Base-by-base conservation (phyloP, 2,888 invertebrate genomes). In the Ennomos fuscantarius region DNA sequence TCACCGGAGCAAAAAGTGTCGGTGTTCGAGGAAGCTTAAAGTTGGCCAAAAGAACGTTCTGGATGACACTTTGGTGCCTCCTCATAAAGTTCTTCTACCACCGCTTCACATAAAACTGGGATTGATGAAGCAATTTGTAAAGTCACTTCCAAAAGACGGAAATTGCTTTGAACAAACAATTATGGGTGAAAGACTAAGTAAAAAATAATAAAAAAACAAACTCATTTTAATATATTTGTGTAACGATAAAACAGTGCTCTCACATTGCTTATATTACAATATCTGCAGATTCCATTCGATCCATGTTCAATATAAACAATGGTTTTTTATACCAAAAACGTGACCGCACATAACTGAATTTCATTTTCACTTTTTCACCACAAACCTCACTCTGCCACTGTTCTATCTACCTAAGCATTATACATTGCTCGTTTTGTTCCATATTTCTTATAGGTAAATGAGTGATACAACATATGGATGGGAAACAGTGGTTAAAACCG, bases 331-430 rank as follows among this genome's bases (percentile, higher is more conserved):
- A 61, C 46, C 60, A 42, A 44, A 47, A 46, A 60, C 69, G 69
- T 65, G 70, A 60, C 63, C 53, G 31, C 48, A 66, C 68, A 62
- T 70, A 70, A 67, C 61, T 51, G 61, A 60, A 63, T 58, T 51
- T 57, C 62, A 62, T 57, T 60, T 65, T 55, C 57, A 51, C 51
- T 42, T 55, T 37, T 53, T 54, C 48, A 61, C 60, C 51, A 45
- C n/a, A 41, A 36, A 11, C 33, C 24, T 12, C 48, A 39, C 39
- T 37, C 10, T 11, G 37, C n/a, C 55, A 35, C 43, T 35, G 42
- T n/a, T 39, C n/a, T 44, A n/a, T 24, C 32, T 1, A 47, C 31
- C 11, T n/a, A 8, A 8, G 11, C 8, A 41, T 0, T 0, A 24
- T 41, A 44, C 65, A 65, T 50, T 44, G 39, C 60, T 37, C 12